Base-by-base conservation (phyloP, 92 coral and sea anemone genomes). In the Actinernus sp. region DNA sequence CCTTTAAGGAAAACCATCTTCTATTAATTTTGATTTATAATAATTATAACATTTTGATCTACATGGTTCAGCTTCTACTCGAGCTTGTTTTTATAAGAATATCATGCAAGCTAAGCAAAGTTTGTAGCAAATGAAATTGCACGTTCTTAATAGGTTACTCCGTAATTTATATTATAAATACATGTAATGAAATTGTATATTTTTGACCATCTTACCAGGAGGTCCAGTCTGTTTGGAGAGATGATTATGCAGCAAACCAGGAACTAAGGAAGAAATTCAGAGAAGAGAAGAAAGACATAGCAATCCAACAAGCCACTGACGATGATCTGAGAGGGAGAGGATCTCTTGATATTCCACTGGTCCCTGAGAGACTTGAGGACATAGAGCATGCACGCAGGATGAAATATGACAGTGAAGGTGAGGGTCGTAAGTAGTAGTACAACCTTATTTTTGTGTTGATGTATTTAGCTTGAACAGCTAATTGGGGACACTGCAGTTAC, bases 211-310 rank as follows among this genome's bases (percentile, higher is more conserved):
- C 22, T n/a, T n/a, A n/a, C n/a, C 49, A 92, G 99, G 93, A 76
- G 18, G 90, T 95, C 17, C 94, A 95, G 60, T 86, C 94, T 9
- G 86, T 91, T 32, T 95, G 99, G 99, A 91, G 76, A 57, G 99
- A 95, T 55, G 99, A 95, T 47, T 95, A 91, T 53, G 82, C 95
- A 0, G 90, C 93, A 26, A 95, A 95, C 73, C 93, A 95, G 59
- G 70, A 87, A 43, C 71, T 95, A 18, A 76, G 99, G 60, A 91
- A 84, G 79, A 95, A 79, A 59, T 95, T 95, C 53, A 76, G 99
- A 49, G 92, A 91, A 60, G 89, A 91, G 45, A 95, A 95, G 68
- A 93, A 77, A 31, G 95, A 76, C 40, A 33, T 91, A 19, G 72
- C 71, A 65, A 82, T 63, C n/a, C 60, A 63, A 58, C 82, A 85